A percentile compares a stretch with the other conserved stretches of the same genome.
phyloP scores from a whole-genome alignment of 2,888 invertebrate species.

The Augochlorella aurata region DNA sequence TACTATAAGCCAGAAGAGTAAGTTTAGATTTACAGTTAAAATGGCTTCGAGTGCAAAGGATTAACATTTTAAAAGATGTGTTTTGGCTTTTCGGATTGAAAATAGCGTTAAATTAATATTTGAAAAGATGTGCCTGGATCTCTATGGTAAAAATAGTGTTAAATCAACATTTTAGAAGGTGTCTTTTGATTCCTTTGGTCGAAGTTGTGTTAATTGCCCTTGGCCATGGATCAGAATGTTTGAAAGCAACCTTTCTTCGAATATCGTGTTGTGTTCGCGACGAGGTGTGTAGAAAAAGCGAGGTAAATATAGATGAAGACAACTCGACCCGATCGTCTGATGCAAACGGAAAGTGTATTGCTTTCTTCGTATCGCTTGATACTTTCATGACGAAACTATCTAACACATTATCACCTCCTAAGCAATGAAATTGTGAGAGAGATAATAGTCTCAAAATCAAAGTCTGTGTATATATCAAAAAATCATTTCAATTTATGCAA shows the following conservation, averaged over 20 bases:
- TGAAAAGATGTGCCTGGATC: too few species aligned
- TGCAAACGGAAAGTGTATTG: not conserved
- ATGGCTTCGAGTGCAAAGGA: too few species aligned
- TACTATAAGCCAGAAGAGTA: too few species aligned
- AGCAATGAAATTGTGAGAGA: not conserved
- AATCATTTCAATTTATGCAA: not conserved
- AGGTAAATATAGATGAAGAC: not conserved
- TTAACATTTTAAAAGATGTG: too few species aligned
- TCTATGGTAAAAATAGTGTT: too few species aligned
- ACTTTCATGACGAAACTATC: not conserved
- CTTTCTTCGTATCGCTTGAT: not conserved
- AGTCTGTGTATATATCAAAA: not conserved
- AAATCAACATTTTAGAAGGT: too few species aligned
- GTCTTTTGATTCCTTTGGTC: too few species aligned
- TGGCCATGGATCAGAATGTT: not conserved
- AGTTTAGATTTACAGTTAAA: too few species aligned
- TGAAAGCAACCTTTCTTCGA: not conserved
- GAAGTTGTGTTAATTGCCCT: not conserved
- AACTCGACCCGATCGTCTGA: slow-evolving; percentile 20
- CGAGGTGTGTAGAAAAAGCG: not conserved
- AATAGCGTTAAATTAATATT: too few species aligned
- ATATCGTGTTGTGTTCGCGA: not conserved
- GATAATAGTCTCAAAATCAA: not conserved
- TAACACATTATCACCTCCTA: not conserved
- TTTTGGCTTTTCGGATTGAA: too few species aligned